These are phyloP conservation scores for Ommatoiulus sabulosus DNA, from an alignment of 2,888 invertebrate species.

Conservation along the genomic window DNA sequence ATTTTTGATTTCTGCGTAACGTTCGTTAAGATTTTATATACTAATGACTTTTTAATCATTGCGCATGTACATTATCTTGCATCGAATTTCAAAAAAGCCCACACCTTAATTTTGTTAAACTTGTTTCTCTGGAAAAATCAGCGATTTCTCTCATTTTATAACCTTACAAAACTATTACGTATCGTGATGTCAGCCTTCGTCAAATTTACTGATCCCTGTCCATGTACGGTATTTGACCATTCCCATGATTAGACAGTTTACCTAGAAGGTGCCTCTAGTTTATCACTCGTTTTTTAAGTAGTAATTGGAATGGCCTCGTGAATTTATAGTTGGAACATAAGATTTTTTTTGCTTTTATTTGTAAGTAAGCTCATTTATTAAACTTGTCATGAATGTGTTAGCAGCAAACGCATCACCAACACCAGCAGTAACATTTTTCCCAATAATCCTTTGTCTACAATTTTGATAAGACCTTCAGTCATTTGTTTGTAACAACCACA, in stretches of 20 bases:
- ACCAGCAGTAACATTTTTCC: not conserved
- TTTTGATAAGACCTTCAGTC: constrained; percentile 3
- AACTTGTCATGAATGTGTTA: not conserved
- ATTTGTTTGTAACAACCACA: constrained; percentile 9
- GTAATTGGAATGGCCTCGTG: constrained; percentile 40
- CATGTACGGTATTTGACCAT: not conserved
- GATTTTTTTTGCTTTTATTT: not conserved
- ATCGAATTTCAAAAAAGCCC: not conserved
- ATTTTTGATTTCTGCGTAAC: too few relatives aligned
- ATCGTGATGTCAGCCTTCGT: not conserved
- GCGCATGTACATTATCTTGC: too few relatives aligned
- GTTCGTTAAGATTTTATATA: too few relatives aligned
- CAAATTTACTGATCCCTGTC: not conserved
- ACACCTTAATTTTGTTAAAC: not conserved
- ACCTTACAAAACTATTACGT: not conserved
- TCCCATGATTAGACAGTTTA: not conserved
- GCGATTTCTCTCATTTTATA: not conserved
- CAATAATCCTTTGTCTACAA: constrained; percentile 2
- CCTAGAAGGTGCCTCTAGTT: not conserved
- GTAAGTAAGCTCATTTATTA: not conserved
- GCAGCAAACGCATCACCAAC: not conserved
- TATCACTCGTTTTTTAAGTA: not conserved
- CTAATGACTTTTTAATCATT: too few relatives aligned
- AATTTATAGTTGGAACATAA: not conserved
- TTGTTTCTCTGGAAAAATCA: not conserved